phyloP scores from a whole-genome alignment of 2,888 invertebrate genomes.

The Cephus sareptanus region DNA sequence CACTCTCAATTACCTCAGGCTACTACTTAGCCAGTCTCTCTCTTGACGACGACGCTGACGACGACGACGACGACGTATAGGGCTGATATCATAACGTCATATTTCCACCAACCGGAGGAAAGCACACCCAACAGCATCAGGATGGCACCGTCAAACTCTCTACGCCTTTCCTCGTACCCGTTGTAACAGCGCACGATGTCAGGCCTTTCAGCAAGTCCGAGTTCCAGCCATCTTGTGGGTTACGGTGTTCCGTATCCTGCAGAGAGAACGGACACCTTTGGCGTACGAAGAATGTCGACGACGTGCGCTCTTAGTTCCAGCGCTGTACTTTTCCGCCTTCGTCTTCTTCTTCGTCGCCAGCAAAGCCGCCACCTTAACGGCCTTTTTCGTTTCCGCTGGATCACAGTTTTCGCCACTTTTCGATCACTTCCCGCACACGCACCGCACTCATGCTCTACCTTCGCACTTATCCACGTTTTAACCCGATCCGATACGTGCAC shows the following conservation, averaged over 20 bases:
- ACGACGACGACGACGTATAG: conserved; percentile 39
- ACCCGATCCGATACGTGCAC: not conserved
- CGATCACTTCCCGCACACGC: conserved; percentile 36
- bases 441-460: conserved; percentile 33
- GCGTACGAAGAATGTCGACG: not conserved
- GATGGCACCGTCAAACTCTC: not conserved
- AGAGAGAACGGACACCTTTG: conserved; percentile 4
- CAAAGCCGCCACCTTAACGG: conserved; percentile 24
- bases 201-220: conserved; percentile 47
- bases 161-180: not conserved
- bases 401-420: conserved; percentile 49
- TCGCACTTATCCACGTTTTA: conserved; percentile 9
- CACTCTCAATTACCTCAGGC: conserved; percentile 36
- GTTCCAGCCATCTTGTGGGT: conserved; percentile 55
- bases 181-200: not conserved
- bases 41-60: conserved; percentile 52
- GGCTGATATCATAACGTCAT: conserved; percentile 38
- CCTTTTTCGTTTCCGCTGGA: conserved; percentile 17
- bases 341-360: not conserved
- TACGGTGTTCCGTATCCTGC: not conserved
- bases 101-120: conserved; percentile 34
- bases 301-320: conserved; percentile 20
- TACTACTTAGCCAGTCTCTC: conserved; percentile 55
- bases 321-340: conserved; percentile 19
- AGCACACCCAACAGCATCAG: not conserved